Evolutionary conservation across 2,888 invertebrate species (phyloP), one percentile per base, ranked within the genome.

Genomic region (Hydrotaea cyrtoneurina): DNA sequence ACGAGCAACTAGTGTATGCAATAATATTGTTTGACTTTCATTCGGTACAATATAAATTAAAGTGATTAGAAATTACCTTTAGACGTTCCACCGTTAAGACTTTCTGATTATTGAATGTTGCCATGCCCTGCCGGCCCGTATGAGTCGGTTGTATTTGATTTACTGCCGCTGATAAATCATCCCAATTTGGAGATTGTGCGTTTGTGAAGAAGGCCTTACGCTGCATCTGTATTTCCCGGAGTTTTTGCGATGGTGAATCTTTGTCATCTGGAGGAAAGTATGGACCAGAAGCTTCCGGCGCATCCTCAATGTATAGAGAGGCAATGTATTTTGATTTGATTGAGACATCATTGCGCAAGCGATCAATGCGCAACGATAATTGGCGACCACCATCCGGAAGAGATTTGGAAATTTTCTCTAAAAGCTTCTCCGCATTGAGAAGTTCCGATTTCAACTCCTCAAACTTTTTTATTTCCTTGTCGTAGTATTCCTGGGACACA

Each of bases 41-140:
- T n/a, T n/a, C n/a, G n/a, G n/a, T n/a, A n/a, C n/a, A n/a, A n/a
- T n/a, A n/a, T n/a, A n/a, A n/a, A n/a, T n/a, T n/a, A n/a, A n/a
- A n/a, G n/a, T n/a, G n/a, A n/a, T n/a, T n/a, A n/a, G n/a, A n/a
- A n/a, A n/a, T 39, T 57, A 92, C 92, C 86, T 95, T 94, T 2
- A 97, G 92, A 4, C 96, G 94, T 57, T 97, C 96, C 78, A 95
- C 91, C 2, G 96, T 97, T 36, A 96, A 89, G 10, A 94, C 93
- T 84, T 95, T 95, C 88, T 96, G 95, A 1, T 93, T 93, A 89
- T 95, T 93, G 87, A 95, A 95, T 0, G 95, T 96, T 46, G 94
- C 93, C 93, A 96, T 92, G 0, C 96, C 96, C 93, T 90, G 80
- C 86, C 90, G 88, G 1, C 93, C 92, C 0, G 91, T 92, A 31